Conservation (phyloP, 1,140 invertebrate genomes). For the Rhyzopertha dominica region DNA sequence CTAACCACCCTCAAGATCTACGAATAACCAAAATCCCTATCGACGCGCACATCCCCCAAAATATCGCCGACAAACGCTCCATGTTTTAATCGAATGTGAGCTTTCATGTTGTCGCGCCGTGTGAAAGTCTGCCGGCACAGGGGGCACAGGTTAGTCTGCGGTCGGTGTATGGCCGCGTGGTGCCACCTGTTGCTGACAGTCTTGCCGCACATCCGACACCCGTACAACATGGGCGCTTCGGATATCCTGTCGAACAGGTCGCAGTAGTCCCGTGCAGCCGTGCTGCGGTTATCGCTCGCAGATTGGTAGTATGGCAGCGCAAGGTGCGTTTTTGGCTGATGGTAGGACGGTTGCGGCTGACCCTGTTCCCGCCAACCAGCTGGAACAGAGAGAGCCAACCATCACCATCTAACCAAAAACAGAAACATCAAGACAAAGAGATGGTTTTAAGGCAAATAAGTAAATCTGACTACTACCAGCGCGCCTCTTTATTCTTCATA, state of each 20-base stretch:
- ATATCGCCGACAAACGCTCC: conserved; percentile 3
- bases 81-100: conserved; percentile 65
- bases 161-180: conserved; percentile 64
- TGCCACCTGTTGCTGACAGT: conserved; percentile 68
- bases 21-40: conserved; percentile 1
- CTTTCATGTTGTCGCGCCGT: conserved; percentile 65
- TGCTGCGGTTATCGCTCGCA: conserved; percentile 7
- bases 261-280: conserved; percentile 24
- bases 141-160: conserved; percentile 64
- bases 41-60: neutral
- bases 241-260: conserved; percentile 25
- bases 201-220: conserved; percentile 62
- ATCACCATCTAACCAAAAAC: conserved; percentile 27
- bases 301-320: neutral
- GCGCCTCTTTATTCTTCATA: too few relatives aligned
- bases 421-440: too few relatives aligned
- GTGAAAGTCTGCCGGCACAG: conserved; percentile 62
- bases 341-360: conserved; percentile 13
- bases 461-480: too few relatives aligned
- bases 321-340: conserved; percentile 1
- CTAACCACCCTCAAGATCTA: neutral
- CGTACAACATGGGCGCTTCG: conserved; percentile 35
- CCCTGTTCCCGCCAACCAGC: conserved; percentile 29
- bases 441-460: too few relatives aligned
- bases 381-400: conserved; percentile 34